Evolutionary conservation across 1,140 invertebrate species (phyloP), one percentile per base, ranked within the genome.

Genomic region (Radopholus similis): DNA sequence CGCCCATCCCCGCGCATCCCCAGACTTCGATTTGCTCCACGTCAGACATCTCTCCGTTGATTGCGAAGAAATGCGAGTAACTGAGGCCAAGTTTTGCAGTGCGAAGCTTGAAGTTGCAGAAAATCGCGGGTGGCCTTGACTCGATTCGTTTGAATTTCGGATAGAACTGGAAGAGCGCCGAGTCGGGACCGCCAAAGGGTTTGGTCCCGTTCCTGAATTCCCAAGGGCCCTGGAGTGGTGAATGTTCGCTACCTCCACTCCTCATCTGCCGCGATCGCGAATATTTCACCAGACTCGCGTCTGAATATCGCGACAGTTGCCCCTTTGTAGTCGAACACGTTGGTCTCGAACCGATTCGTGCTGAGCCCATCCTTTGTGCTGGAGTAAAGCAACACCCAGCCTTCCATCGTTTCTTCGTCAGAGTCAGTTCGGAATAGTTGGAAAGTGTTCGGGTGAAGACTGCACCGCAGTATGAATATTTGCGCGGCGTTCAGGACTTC

Each of bases 181-280:
- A 66, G 32, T 72, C 35, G 18, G 70, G 57, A 9, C 68, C 59
- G 32, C 73, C 73, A 40, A 68, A 76, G 13, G 47, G 30, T 49
- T 76, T 76, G n/a, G 54, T 60, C 23, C 72, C 58, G 62, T 74
- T 59, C 34, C 73, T 72, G 23, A 30, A 75, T 30, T 66, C 26
- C 13, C 18, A 26, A 28, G 62, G 18, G 56, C 3, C 26, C 28
- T 55, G 32, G 21, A 47, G n/a, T 30, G 42, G 51, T 0, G 49
- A 54, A 37, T 28, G 23, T 65, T n/a, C n/a, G n/a, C n/a, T n/a
- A 72, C 70, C 57, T 65, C 74, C 74, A 74, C 40, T 76, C 73
- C 26, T 63, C 34, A 49, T 74, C 66, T 26, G 53, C 37, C 21
- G 68, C 62, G 34, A 74, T 55, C 4, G 58, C 73, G 44, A 23